Conservation (phyloP, 2,888 invertebrate species). For the Adineta ricciae region DNA sequence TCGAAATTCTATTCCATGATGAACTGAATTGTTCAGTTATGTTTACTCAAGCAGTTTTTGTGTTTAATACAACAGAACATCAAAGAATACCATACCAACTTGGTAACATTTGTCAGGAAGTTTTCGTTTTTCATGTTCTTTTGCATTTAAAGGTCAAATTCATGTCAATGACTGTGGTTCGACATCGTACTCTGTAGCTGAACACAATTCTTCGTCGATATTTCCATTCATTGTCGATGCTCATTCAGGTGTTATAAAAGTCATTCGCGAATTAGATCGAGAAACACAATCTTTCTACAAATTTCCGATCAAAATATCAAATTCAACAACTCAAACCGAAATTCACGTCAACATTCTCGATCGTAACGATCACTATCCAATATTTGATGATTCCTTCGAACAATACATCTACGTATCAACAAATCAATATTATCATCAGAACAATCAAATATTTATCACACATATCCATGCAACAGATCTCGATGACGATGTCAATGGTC, state of each 20-base stretch:
- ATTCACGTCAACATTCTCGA: background rate
- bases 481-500: conserved; percentile 55
- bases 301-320: background rate
- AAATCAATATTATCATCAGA: background rate
- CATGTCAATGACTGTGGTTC: background rate
- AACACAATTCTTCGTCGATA: background rate
- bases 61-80: conserved; percentile 6
- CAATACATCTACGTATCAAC: background rate
- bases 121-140: background rate
- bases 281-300: background rate
- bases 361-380: conserved; percentile 7
- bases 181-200: background rate
- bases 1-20: background rate
- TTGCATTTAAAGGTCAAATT: background rate
- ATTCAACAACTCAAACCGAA: background rate
- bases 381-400: background rate
- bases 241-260: background rate
- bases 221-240: background rate
- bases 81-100: background rate
- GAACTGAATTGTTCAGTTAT: background rate
- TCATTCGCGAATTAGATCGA: background rate
- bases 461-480: conserved; percentile 59
- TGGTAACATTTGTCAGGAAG: background rate
- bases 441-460: background rate
- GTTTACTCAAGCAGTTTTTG: background rate